phyloP scores from a whole-genome alignment of 2,888 invertebrate genomes.

The Himalopsyche anomala region DNA sequence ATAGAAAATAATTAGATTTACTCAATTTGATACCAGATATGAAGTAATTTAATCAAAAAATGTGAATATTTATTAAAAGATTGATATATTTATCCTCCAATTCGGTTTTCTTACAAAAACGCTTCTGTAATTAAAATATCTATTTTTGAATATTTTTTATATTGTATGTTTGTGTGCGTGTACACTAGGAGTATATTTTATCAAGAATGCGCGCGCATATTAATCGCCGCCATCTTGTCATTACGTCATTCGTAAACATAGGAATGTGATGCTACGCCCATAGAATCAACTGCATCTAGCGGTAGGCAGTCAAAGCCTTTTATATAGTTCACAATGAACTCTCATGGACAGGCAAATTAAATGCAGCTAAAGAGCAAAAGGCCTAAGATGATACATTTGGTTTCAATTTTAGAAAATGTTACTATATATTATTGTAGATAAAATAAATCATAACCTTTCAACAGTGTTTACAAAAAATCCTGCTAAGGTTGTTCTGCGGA shows the following conservation, averaged over 20 bases:
- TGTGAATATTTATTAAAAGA: no score
- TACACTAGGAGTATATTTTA: conserved; percentile 19
- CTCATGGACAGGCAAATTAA: neutral
- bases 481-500: no score
- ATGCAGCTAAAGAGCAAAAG: no score
- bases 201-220: conserved; percentile 57
- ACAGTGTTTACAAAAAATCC: no score
- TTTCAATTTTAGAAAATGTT: no score
- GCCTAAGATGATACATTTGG: no score
- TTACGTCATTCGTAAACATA: conserved; percentile 73
- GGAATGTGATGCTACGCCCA: conserved; percentile 67
- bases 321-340: conserved; percentile 32
- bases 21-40: no score
- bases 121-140: neutral
- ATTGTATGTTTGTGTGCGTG: conserved; percentile 13
- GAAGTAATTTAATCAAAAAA: no score
- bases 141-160: conserved; percentile 19
- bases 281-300: conserved; percentile 49
- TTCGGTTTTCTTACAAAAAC: neutral
- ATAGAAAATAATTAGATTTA: neutral
- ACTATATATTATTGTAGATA: no score
- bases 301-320: neutral
- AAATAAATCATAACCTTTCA: no score
- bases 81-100: no score
- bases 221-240: conserved; percentile 64